phyloP scores from a whole-genome alignment of 2,888 invertebrate species.

The Atherix ibis region DNA sequence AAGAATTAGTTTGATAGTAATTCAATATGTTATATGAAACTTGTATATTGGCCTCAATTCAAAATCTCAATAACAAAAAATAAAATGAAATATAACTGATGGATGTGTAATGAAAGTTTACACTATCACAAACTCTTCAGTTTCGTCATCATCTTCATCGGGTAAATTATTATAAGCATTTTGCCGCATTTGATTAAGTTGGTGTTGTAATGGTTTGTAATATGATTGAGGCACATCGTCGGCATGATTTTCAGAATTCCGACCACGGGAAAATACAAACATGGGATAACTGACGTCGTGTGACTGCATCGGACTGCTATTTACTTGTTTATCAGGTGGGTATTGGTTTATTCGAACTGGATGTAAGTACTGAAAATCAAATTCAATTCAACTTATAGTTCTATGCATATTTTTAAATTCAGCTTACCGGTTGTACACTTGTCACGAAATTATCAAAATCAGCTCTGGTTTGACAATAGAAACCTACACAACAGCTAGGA shows the following conservation, averaged over 20 bases:
- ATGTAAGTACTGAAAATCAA: constrained; percentile 35
- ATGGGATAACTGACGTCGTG: constrained; percentile 54
- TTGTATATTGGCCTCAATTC: too few species aligned
- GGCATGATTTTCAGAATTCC: constrained; percentile 36
- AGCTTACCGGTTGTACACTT: constrained; percentile 45
- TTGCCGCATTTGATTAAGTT: constrained; percentile 39
- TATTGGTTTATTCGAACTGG: constrained; percentile 22
- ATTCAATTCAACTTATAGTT: constrained; percentile 1
- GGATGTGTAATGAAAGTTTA: too few species aligned
- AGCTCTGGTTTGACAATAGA: constrained; percentile 60
- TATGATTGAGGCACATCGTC: constrained; percentile 27
- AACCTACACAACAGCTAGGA: constrained; percentile 83
- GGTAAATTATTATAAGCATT: constrained; percentile 37
- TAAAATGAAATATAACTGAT: too few species aligned
- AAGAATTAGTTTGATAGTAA: too few species aligned
- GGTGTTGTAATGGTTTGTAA: constrained; percentile 39
- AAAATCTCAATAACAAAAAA: too few species aligned
- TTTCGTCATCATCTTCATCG: constrained; percentile 51
- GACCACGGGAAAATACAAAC: constrained; percentile 65
- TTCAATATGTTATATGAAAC: too few species aligned
- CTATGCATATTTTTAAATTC: not conserved
- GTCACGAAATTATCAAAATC: constrained; percentile 64
- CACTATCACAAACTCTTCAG: constrained; percentile 57
- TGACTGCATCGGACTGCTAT: constrained; percentile 1
- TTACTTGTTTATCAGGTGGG: constrained; percentile 1